Percentiles rank a stretch among this genome's conserved stretches.
These are phyloP conservation scores for Liparis tanakae DNA, from an alignment of 2,797 vertebrate species.

Conservation along the genomic window DNA sequence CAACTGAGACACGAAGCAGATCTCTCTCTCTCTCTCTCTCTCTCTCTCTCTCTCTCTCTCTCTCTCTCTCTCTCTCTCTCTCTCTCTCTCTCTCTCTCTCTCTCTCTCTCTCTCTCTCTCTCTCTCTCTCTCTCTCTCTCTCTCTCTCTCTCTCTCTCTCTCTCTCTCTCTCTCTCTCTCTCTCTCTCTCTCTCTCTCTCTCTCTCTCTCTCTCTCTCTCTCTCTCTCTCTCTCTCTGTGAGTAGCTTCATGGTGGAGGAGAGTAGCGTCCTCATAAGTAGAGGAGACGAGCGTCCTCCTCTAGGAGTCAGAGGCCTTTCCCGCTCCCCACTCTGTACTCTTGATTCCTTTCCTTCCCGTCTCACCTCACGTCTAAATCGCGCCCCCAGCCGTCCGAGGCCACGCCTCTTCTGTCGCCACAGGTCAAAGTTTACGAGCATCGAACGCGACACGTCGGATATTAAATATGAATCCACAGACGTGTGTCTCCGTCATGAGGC, in stretches of 20 bases:
- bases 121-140: too few relatives aligned
- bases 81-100: slow-evolving; percentile 23
- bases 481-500: too few relatives aligned
- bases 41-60: neutral
- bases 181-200: neutral
- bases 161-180: neutral
- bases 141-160: too few relatives aligned
- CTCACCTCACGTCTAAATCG: neutral
- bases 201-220: neutral
- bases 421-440: too few relatives aligned
- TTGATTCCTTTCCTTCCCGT: neutral
- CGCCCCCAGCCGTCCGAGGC: neutral
- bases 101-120: too few relatives aligned
- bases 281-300: neutral
- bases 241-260: too few relatives aligned
- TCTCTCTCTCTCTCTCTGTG: neutral
- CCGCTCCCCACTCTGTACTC: neutral
- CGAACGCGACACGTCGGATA: too few relatives aligned
- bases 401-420: neutral
- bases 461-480: too few relatives aligned
- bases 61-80: neutral
- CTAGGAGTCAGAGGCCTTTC: neutral
- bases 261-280: too few relatives aligned
- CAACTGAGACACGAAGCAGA: slow-evolving; percentile 74
- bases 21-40: slow-evolving; percentile 65